These are phyloP conservation scores for Phorcus lineatus DNA, from an alignment of 2,888 invertebrate species.

Conservation along the genomic window DNA sequence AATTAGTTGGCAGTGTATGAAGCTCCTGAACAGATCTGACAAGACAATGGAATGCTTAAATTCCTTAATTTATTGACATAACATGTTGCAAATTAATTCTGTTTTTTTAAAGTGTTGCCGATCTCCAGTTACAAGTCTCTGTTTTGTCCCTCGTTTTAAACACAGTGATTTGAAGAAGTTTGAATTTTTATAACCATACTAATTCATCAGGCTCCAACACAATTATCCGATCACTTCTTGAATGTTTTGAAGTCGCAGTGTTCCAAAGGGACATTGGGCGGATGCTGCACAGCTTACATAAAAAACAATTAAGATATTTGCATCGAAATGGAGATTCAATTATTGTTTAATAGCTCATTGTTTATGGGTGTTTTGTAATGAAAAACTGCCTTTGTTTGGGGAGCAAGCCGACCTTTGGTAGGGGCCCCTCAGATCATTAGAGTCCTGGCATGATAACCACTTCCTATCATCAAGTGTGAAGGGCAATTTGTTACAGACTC, in stretches of 20 bases:
- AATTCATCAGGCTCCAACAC: neutral
- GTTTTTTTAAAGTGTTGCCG: too few relatives aligned
- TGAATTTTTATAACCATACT: too few relatives aligned
- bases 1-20: too few relatives aligned
- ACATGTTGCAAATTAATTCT: too few relatives aligned
- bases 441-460: neutral
- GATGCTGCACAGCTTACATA: too few relatives aligned
- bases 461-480: conserved; percentile 10
- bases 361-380: conserved; percentile 4
- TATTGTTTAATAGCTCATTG: neutral
- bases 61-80: too few relatives aligned
- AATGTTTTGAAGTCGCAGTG: neutral
- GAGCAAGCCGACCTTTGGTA: neutral
- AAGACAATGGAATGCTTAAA: too few relatives aligned
- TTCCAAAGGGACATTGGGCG: neutral
- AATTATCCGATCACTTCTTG: neutral
- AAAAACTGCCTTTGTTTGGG: conserved; percentile 8
- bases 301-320: neutral
- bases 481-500: neutral
- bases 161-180: too few relatives aligned
- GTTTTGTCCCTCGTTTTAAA: too few relatives aligned
- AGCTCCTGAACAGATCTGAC: too few relatives aligned
- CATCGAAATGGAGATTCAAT: neutral
- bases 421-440: neutral
- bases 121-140: too few relatives aligned